Conservation (phyloP, 2,888 invertebrate genomes). For the Trachelus iudaicus region DNA sequence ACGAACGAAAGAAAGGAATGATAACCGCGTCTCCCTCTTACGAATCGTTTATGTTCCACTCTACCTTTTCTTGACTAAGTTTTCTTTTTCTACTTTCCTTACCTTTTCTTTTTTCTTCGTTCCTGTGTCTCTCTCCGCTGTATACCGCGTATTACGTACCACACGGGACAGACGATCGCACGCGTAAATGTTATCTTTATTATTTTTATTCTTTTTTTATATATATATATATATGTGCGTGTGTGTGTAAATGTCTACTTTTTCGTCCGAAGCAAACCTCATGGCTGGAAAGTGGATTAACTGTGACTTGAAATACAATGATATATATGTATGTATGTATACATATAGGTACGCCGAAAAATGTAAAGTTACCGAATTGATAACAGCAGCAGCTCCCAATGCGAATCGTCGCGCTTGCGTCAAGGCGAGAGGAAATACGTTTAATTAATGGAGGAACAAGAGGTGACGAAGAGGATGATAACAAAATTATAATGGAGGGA, state of each 20-base stretch:
- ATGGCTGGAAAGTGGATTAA: constrained; percentile 49
- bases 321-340: background rate
- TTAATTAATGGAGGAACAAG: constrained; percentile 37
- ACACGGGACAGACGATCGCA: background rate
- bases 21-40: no score
- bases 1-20: no score
- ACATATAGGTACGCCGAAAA: constrained; percentile 12
- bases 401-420: constrained; percentile 36
- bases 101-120: no score
- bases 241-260: no score
- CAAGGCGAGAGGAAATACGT: constrained; percentile 42
- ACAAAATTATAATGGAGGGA: background rate
- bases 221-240: constrained; percentile 20
- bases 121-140: no score
- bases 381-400: constrained; percentile 43
- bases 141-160: constrained; percentile 6
- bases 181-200: background rate
- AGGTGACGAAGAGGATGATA: background rate
- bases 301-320: constrained; percentile 24
- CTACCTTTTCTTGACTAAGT: no score
- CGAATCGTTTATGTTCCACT: no score
- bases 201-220: constrained; percentile 37
- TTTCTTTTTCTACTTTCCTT: constrained; percentile 19
- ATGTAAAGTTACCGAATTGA: constrained; percentile 31
- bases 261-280: constrained; percentile 27